Evolutionary conservation across 2,888 invertebrate species (phyloP).

Genomic region (Callyntrura guangdongensis): DNA sequence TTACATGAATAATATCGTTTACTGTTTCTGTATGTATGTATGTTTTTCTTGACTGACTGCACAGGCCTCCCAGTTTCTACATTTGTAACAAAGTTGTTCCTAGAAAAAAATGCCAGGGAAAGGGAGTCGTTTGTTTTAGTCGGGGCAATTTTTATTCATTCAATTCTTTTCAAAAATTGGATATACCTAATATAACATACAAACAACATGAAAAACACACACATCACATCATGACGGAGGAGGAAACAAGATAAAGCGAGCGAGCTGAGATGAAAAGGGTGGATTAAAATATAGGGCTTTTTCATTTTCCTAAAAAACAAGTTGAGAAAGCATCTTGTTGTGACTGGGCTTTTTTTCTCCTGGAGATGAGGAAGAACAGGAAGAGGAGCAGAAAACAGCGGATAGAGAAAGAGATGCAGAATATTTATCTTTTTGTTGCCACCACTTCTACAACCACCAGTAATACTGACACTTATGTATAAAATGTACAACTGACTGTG

Average conservation of each 20-base stretch:
- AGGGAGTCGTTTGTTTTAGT: conserved; percentile 5
- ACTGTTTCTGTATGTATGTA: too few species aligned
- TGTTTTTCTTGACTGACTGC: too few species aligned
- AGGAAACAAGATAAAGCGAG: not conserved
- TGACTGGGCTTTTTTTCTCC: conserved; percentile 51
- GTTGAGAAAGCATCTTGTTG: conserved; percentile 61
- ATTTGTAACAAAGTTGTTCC: too few species aligned
- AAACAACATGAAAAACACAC: too few species aligned
- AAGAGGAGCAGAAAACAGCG: not conserved
- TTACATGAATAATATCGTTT: not conserved
- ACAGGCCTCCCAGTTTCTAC: too few species aligned
- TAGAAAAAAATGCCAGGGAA: conserved; percentile 12
- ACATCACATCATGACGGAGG: not conserved
- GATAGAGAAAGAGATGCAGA: conserved; percentile 47
- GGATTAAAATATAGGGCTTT: conserved; percentile 53
- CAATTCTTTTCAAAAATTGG: conserved; percentile 32
- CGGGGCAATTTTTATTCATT: conserved; percentile 38
- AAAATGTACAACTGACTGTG: too few species aligned
- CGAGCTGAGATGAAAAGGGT: conserved; percentile 33
- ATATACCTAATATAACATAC: conserved; percentile 7
- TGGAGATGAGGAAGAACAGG: conserved; percentile 58
- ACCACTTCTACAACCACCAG: not conserved
- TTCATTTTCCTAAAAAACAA: conserved; percentile 64
- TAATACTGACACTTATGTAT: not conserved
- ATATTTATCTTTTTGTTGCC: conserved; percentile 57